Evolutionary conservation across 2,888 invertebrate genomes (phyloP).

Genomic region (Xestobium rufovillosum): DNA sequence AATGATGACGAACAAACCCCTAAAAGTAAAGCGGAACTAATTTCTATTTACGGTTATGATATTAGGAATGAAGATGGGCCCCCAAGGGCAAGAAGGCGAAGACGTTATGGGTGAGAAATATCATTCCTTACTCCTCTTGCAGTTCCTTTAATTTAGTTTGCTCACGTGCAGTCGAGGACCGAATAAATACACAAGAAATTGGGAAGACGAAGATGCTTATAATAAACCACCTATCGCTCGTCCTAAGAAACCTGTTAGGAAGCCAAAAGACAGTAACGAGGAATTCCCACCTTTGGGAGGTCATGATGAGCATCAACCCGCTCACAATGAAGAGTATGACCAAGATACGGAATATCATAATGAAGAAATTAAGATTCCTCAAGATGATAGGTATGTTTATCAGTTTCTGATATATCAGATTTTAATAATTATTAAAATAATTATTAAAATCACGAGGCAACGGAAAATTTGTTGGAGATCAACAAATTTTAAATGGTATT

Average conservation of each 20-base stretch:
- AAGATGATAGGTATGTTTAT: too few relatives aligned
- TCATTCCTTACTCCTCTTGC: slow-evolving; percentile 6
- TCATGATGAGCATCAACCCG: slow-evolving; percentile 11
- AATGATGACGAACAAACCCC: slow-evolving; percentile 76
- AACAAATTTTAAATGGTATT: too few relatives aligned
- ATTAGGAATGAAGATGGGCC: slow-evolving; percentile 89
- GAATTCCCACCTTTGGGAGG: slow-evolving; percentile 32
- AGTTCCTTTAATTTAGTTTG: slow-evolving; percentile 1
- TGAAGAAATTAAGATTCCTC: too few relatives aligned
- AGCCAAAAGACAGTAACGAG: slow-evolving; percentile 31
- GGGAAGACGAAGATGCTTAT: slow-evolving; percentile 91
- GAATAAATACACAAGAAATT: slow-evolving; percentile 84
- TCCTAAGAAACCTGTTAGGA: slow-evolving; percentile 26
- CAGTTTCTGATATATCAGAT: too few relatives aligned
- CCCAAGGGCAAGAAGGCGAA: slow-evolving; percentile 75
- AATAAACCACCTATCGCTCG: slow-evolving; percentile 46
- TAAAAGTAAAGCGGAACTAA: slow-evolving; percentile 76
- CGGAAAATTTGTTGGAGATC: too few relatives aligned
- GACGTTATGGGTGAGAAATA: slow-evolving; percentile 69
- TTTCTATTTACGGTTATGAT: slow-evolving; percentile 87
- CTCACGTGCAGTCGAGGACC: slow-evolving; percentile 65
- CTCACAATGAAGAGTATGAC: too few relatives aligned
- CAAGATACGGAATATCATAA: too few relatives aligned
- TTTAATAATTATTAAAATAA: too few relatives aligned
- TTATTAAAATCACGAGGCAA: too few relatives aligned